Base-by-base conservation (phyloP, 2,113 vertebrate species). In the Bucco capensis region DNA sequence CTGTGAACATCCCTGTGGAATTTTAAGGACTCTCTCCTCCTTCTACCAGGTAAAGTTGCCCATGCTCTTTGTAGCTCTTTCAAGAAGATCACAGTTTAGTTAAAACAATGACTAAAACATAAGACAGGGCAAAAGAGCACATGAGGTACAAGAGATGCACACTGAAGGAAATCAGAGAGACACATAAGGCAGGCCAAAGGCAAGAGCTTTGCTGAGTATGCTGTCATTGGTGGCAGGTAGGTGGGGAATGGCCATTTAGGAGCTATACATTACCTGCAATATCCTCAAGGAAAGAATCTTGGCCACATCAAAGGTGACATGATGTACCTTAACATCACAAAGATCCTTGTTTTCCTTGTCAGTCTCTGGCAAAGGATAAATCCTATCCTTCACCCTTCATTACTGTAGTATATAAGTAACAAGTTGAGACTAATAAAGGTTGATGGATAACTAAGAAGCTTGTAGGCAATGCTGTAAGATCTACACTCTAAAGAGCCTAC, bases 341-440 rank as follows among this genome's bases (percentile, higher is more conserved):
- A 72, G 42, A 61, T 22, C 21, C 58, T 82, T 0, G 5, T 86
- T 83, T 60, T 86, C 33, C 66, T 82, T 58, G 42, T 11, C 61
- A 40, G 28, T 85, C 62, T 33, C 60, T 60, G n/a, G n/a, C 38
- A 92, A 77, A 83, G 57, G 31, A 76, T 3, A 8, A 83, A 62
- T 28, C 56, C 35, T 50, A 88, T 38, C 30, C 62, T 38, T 83
- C 74, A 62, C 10, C 47, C 21, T 27, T 47, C 4, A 6, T 11
- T 76, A 49, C 0, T 38, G 21, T 2, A 73, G 30, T n/a, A 79
- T 9, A 13, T 8, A 47, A 0, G 0, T 65, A 78, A 73, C 10
- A 56, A 75, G 28, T 8, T 69, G 19, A 88, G 33, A 80, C 53
- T 35, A 47, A 81, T 18, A 74, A 40, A 67, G 18, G 22, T 51